Percentiles rank a stretch among this genome's conserved stretches.
These are phyloP conservation scores for Sebastolobus altivelis DNA, from an alignment of 2,797 vertebrate species.

Conservation along the genomic window DNA sequence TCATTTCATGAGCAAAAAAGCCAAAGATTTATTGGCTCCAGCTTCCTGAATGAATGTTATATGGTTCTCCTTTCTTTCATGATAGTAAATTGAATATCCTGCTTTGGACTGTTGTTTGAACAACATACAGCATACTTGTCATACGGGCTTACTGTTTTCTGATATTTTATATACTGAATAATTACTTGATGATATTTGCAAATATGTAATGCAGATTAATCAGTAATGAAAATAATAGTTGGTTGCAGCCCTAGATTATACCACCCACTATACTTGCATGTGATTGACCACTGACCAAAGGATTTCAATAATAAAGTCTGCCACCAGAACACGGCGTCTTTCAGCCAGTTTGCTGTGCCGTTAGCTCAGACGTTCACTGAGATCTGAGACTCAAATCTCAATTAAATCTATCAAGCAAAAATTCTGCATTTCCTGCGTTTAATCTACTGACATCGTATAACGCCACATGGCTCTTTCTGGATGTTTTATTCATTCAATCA, in stretches of 20 bases:
- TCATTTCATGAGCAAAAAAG: not conserved
- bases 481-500: slow-evolving; percentile 8
- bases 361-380: not conserved
- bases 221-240: not conserved
- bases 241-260: not conserved
- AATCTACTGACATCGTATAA: not conserved
- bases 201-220: not conserved
- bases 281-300: not conserved
- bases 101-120: not conserved
- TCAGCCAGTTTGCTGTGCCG: not conserved
- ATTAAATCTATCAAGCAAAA: slow-evolving; percentile 13
- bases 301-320: not conserved
- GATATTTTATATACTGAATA: not conserved
- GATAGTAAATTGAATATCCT: not conserved
- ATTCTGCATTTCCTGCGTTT: slow-evolving; percentile 2
- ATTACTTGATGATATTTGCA: not conserved
- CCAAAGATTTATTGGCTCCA: not conserved
- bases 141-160: not conserved
- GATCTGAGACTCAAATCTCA: slow-evolving; percentile 10
- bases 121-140: not conserved
- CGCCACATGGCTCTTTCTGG: not conserved
- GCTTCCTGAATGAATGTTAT: not conserved
- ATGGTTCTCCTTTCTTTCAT: not conserved
- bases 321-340: not conserved
- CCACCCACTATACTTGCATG: not conserved